These are phyloP conservation scores for Tethya wilhelma DNA, from an alignment of 37 sponge, comb jelly and placozoan species.

Conservation along the genomic window DNA sequence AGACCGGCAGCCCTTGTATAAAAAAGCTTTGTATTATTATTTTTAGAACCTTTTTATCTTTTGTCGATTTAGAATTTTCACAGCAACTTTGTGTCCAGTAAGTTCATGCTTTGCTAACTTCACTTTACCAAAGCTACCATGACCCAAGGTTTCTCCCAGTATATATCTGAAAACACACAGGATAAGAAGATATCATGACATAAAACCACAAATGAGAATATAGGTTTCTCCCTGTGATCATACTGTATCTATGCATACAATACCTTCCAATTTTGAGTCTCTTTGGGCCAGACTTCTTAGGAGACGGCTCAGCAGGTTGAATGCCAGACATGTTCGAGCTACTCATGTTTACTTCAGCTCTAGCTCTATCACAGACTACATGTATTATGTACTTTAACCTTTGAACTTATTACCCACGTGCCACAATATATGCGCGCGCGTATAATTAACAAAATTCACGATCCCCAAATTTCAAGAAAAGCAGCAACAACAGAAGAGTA, in stretches of 20 bases:
- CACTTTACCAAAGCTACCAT: conserved; percentile 88
- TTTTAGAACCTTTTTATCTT: conserved; percentile 87
- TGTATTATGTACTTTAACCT: too few species aligned
- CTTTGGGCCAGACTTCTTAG: conserved; percentile 45
- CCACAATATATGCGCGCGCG: not conserved
- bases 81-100: conserved; percentile 94
- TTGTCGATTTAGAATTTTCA: conserved; percentile 91
- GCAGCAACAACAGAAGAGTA: not conserved
- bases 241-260: too few species aligned
- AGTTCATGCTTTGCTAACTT: conserved; percentile 88
- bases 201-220: too few species aligned
- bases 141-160: conserved; percentile 81
- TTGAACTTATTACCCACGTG: not conserved
- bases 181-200: too few species aligned
- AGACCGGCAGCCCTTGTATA: too few species aligned
- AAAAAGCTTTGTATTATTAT: too few species aligned
- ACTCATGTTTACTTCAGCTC: too few species aligned
- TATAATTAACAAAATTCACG: not conserved
- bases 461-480: not conserved
- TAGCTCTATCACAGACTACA: too few species aligned
- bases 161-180: conserved; percentile 70
- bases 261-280: conserved; percentile 57
- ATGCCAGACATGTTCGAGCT: not conserved
- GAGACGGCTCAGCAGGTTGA: conserved; percentile 5
- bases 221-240: not conserved